Evolutionary conservation across 2,113 vertebrate genomes (phyloP).

Genomic region (Rostratula benghalensis): DNA sequence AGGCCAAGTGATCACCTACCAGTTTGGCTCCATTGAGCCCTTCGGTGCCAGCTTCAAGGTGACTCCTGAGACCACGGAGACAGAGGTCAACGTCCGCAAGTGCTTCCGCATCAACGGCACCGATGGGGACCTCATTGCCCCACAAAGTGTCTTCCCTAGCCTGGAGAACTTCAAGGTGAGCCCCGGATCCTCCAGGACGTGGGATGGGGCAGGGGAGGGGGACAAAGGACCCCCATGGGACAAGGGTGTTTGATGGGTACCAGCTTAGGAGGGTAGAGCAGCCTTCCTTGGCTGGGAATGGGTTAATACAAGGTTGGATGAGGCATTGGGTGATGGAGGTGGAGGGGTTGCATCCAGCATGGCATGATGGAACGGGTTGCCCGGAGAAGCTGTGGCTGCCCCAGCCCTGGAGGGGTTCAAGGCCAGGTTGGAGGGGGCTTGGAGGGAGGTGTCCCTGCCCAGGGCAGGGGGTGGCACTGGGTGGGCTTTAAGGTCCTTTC

Average conservation of each 20-base stretch:
- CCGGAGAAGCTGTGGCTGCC: no score
- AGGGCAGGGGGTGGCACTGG: no score
- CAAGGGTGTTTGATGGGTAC: background rate
- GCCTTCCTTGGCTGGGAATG: background rate
- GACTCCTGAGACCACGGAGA: conserved; percentile 78
- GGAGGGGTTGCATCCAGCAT: background rate
- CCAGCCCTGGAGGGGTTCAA: no score
- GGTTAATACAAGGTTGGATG: background rate
- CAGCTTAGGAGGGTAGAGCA: background rate
- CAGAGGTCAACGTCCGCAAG: conserved; percentile 73
- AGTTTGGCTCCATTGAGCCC: conserved; percentile 67
- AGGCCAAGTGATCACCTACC: conserved; percentile 80
- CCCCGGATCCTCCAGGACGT: fast-evolving
- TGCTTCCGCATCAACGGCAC: conserved; percentile 82
- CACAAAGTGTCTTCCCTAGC: conserved; percentile 69
- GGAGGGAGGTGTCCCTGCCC: no score
- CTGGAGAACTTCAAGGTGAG: conserved; percentile 78
- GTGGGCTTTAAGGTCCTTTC: no score
- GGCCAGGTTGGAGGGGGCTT: no score
- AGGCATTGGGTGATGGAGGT: fast-evolving
- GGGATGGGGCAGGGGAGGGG: background rate
- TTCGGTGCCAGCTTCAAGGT: conserved; percentile 76
- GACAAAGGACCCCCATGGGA: background rate
- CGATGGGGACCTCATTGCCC: conserved; percentile 47
- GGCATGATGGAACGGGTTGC: background rate